Conservation (phyloP, 2,888 invertebrate genomes). For the Cerastis rubricosa region DNA sequence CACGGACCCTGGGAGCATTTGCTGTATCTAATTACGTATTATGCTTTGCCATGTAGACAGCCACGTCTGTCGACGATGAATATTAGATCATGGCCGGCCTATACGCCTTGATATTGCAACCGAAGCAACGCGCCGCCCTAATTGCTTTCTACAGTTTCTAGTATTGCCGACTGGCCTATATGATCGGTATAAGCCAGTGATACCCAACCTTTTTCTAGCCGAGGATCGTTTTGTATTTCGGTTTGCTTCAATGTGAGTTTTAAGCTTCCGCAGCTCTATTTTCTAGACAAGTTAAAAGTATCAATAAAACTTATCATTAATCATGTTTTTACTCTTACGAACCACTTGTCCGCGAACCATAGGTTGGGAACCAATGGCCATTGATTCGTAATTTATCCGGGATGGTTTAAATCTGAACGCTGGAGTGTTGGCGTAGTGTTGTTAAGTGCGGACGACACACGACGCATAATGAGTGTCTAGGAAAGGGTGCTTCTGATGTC, state of each 20-base stretch:
- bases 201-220: neutral
- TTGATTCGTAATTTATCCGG: constrained; percentile 33
- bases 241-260: neutral
- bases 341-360: neutral
- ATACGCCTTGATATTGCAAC: constrained; percentile 79
- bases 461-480: constrained; percentile 74
- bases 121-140: constrained; percentile 75
- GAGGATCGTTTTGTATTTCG: neutral
- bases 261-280: neutral
- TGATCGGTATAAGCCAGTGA: constrained; percentile 17
- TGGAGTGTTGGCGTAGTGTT: constrained; percentile 69
- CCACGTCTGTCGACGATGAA: constrained; percentile 87
- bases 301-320: neutral
- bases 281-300: neutral
- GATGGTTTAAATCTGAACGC: constrained; percentile 66
- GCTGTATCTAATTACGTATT: constrained; percentile 90
- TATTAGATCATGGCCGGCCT: constrained; percentile 86
- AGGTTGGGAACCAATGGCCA: constrained; percentile 10
- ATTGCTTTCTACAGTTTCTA: constrained; percentile 73
- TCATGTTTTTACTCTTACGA: neutral
- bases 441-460: constrained; percentile 73
- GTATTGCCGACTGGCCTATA: constrained; percentile 19
- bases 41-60: constrained; percentile 87
- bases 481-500: constrained; percentile 40
- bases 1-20: constrained; percentile 83